A percentile compares a stretch with the other conserved stretches of the same genome.
These are phyloP conservation scores for Conus betulinus DNA, from an alignment of 1,140 invertebrate species.

Conservation along the genomic window DNA sequence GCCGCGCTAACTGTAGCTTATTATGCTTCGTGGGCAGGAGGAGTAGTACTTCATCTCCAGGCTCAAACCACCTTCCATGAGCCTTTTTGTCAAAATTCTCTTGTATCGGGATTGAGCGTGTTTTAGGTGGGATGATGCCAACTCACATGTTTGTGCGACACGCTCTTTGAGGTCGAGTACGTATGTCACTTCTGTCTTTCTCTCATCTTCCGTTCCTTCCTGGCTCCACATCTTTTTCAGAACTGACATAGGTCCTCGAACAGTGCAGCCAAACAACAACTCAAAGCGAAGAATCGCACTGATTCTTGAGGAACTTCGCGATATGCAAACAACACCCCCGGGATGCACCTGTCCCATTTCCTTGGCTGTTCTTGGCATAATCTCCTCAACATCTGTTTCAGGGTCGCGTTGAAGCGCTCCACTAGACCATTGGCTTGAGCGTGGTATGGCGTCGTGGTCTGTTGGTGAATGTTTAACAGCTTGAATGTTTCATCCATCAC, in stretches of 20 bases:
- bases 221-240: conserved; percentile 55
- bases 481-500: conserved; percentile 22
- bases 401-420: conserved; percentile 38
- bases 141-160: conserved; percentile 37
- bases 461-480: conserved; percentile 30
- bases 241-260: conserved; percentile 54
- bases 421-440: conserved; percentile 42
- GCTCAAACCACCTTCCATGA: no score
- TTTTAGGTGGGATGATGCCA: conserved; percentile 32
- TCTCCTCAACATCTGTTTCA: conserved; percentile 54
- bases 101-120: not conserved
- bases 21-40: no score
- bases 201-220: conserved; percentile 38
- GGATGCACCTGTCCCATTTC: conserved; percentile 43
- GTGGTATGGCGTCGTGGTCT: conserved; percentile 42
- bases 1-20: no score
- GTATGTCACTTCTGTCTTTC: conserved; percentile 46
- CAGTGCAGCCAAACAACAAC: conserved; percentile 58
- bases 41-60: no score
- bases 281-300: conserved; percentile 63
- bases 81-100: no score
- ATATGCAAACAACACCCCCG: conserved; percentile 61
- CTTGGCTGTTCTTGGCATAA: conserved; percentile 59
- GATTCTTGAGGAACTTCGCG: conserved; percentile 48
- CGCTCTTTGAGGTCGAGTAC: conserved; percentile 46